Evolutionary conservation across 1,140 invertebrate species (phyloP).

Genomic region (Ephestia elutella): DNA sequence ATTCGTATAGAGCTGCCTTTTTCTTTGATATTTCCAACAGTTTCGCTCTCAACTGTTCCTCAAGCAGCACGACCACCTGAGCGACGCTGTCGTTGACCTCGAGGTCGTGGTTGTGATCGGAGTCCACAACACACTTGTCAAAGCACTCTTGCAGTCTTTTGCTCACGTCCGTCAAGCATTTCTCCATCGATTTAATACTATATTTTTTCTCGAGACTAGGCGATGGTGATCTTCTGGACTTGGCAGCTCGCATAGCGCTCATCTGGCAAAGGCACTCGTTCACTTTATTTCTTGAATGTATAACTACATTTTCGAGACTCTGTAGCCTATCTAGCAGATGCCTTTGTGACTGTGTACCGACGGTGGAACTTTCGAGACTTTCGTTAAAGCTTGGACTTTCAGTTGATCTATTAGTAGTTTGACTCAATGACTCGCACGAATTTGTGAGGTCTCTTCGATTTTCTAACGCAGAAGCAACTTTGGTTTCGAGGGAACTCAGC

Average conservation of each 20-base stretch:
- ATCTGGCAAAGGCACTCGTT: conserved; percentile 74
- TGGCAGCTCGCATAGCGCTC: conserved; percentile 73
- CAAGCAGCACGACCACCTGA: conserved; percentile 77
- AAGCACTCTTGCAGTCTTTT: conserved; percentile 75
- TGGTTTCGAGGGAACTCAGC: conserved; percentile 82
- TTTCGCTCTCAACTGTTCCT: conserved; percentile 79
- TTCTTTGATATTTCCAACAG: conserved; percentile 78
- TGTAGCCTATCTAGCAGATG: conserved; percentile 75
- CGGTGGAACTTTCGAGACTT: conserved; percentile 44
- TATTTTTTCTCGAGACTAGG: conserved; percentile 76
- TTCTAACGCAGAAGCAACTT: conserved; percentile 78
- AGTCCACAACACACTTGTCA: conserved; percentile 72
- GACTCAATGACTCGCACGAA: conserved; percentile 74
- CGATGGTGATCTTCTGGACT: conserved; percentile 75
- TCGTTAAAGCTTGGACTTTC: conserved; percentile 53
- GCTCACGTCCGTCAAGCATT: conserved; percentile 75
- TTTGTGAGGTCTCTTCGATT: conserved; percentile 66
- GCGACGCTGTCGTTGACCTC: conserved; percentile 77
- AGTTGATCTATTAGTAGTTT: conserved; percentile 40
- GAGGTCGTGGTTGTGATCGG: conserved; percentile 51
- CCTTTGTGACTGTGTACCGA: conserved; percentile 63
- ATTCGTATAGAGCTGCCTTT: conserved; percentile 76
- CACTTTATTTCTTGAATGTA: conserved; percentile 73
- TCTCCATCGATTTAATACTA: conserved; percentile 76
- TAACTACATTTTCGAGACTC: conserved; percentile 75